Base-by-base conservation (phyloP, 2,113 vertebrate species). In the Tragelaphus imberbis region DNA sequence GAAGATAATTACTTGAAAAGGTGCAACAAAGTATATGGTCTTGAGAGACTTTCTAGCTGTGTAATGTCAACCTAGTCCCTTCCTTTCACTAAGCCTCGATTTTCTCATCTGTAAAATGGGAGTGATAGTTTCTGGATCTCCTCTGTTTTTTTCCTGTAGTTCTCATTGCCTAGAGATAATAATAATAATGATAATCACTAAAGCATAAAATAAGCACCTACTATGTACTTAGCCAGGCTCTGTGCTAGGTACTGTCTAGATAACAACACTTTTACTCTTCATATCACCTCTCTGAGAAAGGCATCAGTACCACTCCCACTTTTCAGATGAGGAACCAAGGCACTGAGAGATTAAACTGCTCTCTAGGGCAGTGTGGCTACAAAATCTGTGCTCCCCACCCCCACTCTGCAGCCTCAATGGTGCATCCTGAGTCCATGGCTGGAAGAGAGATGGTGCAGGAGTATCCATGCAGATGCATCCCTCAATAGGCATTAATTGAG, bases 41-140 rank as follows among this genome's bases (percentile, higher is more conserved):
- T 79, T 80, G 28, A 87, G 58, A 94, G 58, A 51, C 84, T 92
- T 87, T n/a, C 79, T 53, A 44, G 33, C 61, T 85, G 28, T 55
- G 9, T 59, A 21, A 84, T 82, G 6, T 82, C 16, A 2, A 6
- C 12, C 84, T 40, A 36, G 58, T 56, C 27, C 68, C 30, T 93
- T 47, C 19, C 33, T 68, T 87, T 80, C 25, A 21, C 55, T 85
- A 56, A 91, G 23, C 79, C 75, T 94, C n/a, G 55, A 1, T 75
- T 94, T 93, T 71, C 87, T 94, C 84, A 59, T 81, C 90, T 95
- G n/a, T 96, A n/a, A 95, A 93, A 91, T 91, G 80, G 75, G 75
- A 63, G 13, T 51, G 49, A 63, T 25, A 11, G 4, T 58, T 75
- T 75, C 61, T 58, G 36, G 59, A n/a, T 44, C 51, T 33, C 79